These are phyloP conservation scores for Helicoverpa zea DNA, from an alignment of 1,140 invertebrate genomes.

Conservation along the genomic window DNA sequence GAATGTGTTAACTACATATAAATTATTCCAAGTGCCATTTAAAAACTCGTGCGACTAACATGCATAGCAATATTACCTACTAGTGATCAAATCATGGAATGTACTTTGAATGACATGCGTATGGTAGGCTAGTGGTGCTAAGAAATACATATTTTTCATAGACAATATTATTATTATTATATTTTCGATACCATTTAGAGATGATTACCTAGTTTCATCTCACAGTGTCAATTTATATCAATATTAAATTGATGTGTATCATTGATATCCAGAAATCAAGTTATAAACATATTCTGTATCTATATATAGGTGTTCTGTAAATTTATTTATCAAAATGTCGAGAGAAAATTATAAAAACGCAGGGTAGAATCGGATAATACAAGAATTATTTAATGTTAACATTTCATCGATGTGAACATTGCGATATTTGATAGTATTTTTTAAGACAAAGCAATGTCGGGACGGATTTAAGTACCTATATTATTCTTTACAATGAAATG, in stretches of 20 bases:
- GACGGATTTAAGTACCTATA: background rate
- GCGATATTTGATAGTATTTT: slow-evolving; percentile 11
- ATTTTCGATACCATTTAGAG: slow-evolving; percentile 81
- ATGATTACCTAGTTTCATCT: slow-evolving; percentile 71
- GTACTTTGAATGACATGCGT: slow-evolving; percentile 45
- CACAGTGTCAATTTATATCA: slow-evolving; percentile 80
- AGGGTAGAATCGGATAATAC: slow-evolving; percentile 77
- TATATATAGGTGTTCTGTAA: slow-evolving; percentile 47
- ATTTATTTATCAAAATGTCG: slow-evolving; percentile 57
- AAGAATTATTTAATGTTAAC: slow-evolving; percentile 55
- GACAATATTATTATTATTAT: slow-evolving; percentile 77
- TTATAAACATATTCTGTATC: slow-evolving; percentile 27
- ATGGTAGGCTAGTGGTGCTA: slow-evolving; percentile 80
- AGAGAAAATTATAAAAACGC: slow-evolving; percentile 70
- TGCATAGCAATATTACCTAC: slow-evolving; percentile 41
- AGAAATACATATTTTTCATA: slow-evolving; percentile 81
- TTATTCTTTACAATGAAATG: background rate
- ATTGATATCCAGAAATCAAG: slow-evolving; percentile 20
- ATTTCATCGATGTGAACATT: slow-evolving; percentile 29
- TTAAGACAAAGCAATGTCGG: slow-evolving; percentile 15
- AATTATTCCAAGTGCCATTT: slow-evolving; percentile 33
- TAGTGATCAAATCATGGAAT: slow-evolving; percentile 47
- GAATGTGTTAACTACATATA: background rate
- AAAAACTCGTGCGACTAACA: background rate
- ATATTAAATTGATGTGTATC: slow-evolving; percentile 66